A percentile compares a stretch with the other conserved stretches of the same genome.
Evolutionary conservation across 2,888 invertebrate genomes (phyloP).

Genomic region (Scaptomyza reducta): DNA sequence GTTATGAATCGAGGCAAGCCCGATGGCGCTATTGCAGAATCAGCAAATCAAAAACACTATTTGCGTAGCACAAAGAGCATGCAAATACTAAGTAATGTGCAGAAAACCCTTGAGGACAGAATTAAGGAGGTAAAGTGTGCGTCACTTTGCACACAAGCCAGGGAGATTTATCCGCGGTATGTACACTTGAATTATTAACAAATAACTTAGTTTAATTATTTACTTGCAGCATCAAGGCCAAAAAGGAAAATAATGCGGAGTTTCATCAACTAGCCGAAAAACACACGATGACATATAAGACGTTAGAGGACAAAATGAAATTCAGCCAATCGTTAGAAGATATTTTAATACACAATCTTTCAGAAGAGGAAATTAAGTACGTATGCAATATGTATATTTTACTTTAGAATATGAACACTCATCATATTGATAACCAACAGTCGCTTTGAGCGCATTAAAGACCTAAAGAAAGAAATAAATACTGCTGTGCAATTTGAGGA

Average conservation of each 20-base stretch:
- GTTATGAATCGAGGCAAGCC: neutral
- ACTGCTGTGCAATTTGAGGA: constrained; percentile 54
- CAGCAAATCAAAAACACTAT: constrained; percentile 68
- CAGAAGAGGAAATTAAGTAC: constrained; percentile 79
- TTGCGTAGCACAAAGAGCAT: constrained; percentile 82
- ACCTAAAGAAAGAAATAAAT: constrained; percentile 57
- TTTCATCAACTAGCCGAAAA: constrained; percentile 68
- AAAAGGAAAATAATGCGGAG: constrained; percentile 73
- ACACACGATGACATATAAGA: constrained; percentile 57
- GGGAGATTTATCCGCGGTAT: constrained; percentile 81
- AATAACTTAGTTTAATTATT: neutral
- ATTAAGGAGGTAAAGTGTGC: constrained; percentile 81
- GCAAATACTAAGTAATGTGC: constrained; percentile 71
- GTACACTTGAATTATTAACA: neutral
- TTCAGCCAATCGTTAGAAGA: constrained; percentile 64
- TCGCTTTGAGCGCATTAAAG: constrained; percentile 68
- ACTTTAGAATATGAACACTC: rapidly evolving
- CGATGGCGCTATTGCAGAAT: constrained; percentile 4
- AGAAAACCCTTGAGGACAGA: constrained; percentile 72
- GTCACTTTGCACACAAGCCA: constrained; percentile 78
- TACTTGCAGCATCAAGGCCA: constrained; percentile 69
- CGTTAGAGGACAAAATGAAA: constrained; percentile 66
- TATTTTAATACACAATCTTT: constrained; percentile 76
- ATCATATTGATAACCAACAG: constrained; percentile 41
- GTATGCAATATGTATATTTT: neutral